phyloP scores from a whole-genome alignment of 2,888 invertebrate genomes.

The Vanessa cardui region DNA sequence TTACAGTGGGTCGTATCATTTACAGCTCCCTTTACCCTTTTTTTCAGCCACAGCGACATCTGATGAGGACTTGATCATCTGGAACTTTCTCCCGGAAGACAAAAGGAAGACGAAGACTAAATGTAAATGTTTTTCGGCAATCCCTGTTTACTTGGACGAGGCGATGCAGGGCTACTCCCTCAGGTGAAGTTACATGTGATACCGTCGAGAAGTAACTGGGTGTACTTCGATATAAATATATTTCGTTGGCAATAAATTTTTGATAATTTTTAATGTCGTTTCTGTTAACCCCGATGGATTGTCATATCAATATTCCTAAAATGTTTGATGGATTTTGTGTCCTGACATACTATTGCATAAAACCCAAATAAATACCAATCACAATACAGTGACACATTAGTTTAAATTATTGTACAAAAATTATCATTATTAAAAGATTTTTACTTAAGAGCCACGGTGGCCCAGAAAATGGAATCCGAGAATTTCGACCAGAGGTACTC shows the following conservation, averaged over 20 bases:
- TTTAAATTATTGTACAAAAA: too few relatives aligned
- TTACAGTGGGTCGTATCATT: too few relatives aligned
- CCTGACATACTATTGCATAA: too few relatives aligned
- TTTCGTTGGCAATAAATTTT: constrained; percentile 19
- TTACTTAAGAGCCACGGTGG: too few relatives aligned
- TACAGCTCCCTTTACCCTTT: not conserved
- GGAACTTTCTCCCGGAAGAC: constrained; percentile 76
- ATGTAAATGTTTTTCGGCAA: constrained; percentile 54
- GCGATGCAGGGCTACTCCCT: constrained; percentile 53
- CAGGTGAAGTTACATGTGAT: constrained; percentile 35
- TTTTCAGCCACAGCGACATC: constrained; percentile 71
- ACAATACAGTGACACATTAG: too few relatives aligned
- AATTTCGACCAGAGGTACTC: too few relatives aligned
- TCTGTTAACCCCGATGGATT: not conserved
- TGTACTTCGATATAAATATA: constrained; percentile 31
- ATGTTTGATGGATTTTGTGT: too few relatives aligned
- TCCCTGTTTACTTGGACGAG: constrained; percentile 64
- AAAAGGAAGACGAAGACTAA: constrained; percentile 47
- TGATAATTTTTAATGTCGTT: constrained; percentile 6
- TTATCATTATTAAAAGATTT: too few relatives aligned
- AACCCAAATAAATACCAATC: too few relatives aligned
- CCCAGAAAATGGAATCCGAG: too few relatives aligned
- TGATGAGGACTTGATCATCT: constrained; percentile 75
- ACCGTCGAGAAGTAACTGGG: constrained; percentile 37
- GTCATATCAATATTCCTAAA: too few relatives aligned